Conservation (phyloP, 2,888 invertebrate species). For the Caenorhabditis japonica region DNA sequence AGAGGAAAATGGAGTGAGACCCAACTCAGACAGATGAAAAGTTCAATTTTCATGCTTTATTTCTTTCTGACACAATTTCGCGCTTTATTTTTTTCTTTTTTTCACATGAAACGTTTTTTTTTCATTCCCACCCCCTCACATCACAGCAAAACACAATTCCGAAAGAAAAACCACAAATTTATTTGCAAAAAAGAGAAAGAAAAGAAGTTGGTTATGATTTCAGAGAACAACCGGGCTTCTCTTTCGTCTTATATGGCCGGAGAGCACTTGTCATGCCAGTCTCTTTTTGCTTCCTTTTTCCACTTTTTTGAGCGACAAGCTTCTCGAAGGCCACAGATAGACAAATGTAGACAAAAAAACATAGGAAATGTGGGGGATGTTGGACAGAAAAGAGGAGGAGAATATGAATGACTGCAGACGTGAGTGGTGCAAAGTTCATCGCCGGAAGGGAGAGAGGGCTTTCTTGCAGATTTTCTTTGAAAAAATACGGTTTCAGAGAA, state of each 20-base stretch:
- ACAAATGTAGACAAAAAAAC: conserved; percentile 1
- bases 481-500: too few species aligned
- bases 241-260: neutral
- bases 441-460: too few species aligned
- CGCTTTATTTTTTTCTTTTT: too few species aligned
- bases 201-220: neutral
- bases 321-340: neutral
- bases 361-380: neutral
- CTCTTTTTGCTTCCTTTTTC: neutral
- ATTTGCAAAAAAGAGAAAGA: neutral
- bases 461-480: too few species aligned
- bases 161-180: neutral
- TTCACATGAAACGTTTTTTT: too few species aligned
- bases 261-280: conserved; percentile 8
- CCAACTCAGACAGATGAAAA: too few species aligned
- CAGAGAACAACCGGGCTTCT: neutral
- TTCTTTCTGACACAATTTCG: too few species aligned
- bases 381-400: conserved; percentile 9
- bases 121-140: too few species aligned
- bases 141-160: neutral
- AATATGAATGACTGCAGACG: neutral
- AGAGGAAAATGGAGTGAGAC: too few species aligned
- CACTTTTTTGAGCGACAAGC: conserved; percentile 4
- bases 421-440: too few species aligned
- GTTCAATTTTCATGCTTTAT: too few species aligned